Conservation (phyloP, 2,797 vertebrate species). For the Halcyon leucocephala region DNA sequence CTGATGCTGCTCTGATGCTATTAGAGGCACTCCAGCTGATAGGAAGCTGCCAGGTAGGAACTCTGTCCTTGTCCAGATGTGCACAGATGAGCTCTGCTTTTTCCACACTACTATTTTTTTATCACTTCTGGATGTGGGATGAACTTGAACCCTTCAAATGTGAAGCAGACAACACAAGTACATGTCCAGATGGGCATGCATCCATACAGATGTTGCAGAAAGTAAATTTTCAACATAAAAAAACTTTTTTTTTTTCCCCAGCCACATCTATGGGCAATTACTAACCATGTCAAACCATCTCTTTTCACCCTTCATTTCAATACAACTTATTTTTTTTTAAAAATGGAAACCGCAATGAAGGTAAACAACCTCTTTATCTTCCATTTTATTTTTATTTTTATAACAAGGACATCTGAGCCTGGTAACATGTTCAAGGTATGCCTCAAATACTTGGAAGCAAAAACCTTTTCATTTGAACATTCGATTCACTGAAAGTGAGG, state of each 20-base stretch:
- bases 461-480: conserved; percentile 64
- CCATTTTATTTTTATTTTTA: conserved; percentile 58
- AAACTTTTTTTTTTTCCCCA: not conserved
- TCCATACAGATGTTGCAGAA: not conserved
- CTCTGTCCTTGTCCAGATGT: not conserved
- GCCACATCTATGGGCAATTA: not conserved
- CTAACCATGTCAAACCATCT: conserved; percentile 16
- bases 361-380: conserved; percentile 55
- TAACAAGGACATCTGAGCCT: conserved; percentile 28
- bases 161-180: not conserved
- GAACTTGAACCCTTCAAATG: not conserved
- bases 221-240: conserved; percentile 1
- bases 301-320: not conserved
- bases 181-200: accelerated
- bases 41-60: not conserved
- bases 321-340: not conserved
- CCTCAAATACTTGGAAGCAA: conserved; percentile 51
- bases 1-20: accelerated
- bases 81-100: not conserved
- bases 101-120: not conserved
- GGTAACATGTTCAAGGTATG: conserved; percentile 61
- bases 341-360: not conserved
- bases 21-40: not conserved
- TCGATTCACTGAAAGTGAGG: conserved; percentile 61
- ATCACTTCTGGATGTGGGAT: not conserved